phyloP scores from a whole-genome alignment of 2,888 invertebrate species.

The Lissonota sp. region DNA sequence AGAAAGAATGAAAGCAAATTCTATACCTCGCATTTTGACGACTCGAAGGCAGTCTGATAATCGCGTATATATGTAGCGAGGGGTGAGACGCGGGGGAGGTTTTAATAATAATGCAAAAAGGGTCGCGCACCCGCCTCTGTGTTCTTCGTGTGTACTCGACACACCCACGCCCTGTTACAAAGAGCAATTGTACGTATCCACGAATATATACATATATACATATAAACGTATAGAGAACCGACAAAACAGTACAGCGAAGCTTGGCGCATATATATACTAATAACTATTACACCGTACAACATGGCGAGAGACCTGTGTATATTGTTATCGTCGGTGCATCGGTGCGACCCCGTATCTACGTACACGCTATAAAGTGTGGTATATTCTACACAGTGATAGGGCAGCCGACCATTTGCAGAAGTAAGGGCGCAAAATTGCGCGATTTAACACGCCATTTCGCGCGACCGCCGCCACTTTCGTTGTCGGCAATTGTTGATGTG shows the following conservation, averaged over 20 bases:
- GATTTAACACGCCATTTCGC: too few relatives aligned
- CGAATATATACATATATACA: not conserved
- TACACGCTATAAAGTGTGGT: slow-evolving; percentile 14
- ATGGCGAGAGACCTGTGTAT: slow-evolving; percentile 10
- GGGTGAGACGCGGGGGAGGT: not conserved
- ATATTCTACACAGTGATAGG: not conserved
- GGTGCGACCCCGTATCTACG: slow-evolving; percentile 20
- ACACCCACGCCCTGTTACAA: slow-evolving; percentile 34
- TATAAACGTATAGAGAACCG: not conserved
- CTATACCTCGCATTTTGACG: slow-evolving; percentile 41
- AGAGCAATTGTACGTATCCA: not conserved
- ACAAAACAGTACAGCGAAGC: not conserved
- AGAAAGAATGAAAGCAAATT: slow-evolving; percentile 24
- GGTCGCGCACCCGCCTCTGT: slow-evolving; percentile 11
- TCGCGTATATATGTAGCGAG: not conserved
- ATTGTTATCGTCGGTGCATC: slow-evolving; percentile 40
- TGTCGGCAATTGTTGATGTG: too few relatives aligned
- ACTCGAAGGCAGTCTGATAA: slow-evolving; percentile 33
- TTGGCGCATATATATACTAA: slow-evolving; percentile 2
- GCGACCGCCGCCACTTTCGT: too few relatives aligned
- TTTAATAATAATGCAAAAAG: slow-evolving; percentile 27
- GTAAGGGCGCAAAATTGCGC: too few relatives aligned
- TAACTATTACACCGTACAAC: slow-evolving; percentile 14
- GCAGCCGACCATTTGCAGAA: too few relatives aligned
- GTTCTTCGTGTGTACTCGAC: slow-evolving; percentile 32